phyloP scores from a whole-genome alignment of 2,888 invertebrate species.

The Chymomyza caudatula region DNA sequence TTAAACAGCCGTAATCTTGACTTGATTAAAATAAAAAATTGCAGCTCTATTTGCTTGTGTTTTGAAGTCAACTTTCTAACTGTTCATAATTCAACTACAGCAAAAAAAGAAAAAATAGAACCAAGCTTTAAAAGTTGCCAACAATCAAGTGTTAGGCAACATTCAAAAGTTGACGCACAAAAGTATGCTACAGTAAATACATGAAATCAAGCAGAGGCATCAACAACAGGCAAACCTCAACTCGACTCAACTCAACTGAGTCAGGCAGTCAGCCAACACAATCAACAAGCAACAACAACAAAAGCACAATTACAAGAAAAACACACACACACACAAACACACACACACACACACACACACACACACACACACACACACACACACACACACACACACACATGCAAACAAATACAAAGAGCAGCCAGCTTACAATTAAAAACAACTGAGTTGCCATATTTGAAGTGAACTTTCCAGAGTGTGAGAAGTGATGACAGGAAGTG shows the following conservation, averaged over 20 bases:
- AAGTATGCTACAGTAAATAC: slow-evolving; percentile 30
- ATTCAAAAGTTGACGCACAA: slow-evolving; percentile 14
- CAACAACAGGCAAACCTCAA: neutral
- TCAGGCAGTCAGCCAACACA: slow-evolving; percentile 25
- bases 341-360: slow-evolving; percentile 15
- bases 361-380: slow-evolving; percentile 15
- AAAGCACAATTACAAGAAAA: slow-evolving; percentile 22
- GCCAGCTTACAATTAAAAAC: slow-evolving; percentile 61
- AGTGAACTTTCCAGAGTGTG: slow-evolving; percentile 48
- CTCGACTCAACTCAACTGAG: neutral
- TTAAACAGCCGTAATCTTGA: neutral
- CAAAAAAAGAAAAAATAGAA: neutral
- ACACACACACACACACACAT: slow-evolving; percentile 3
- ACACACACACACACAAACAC: slow-evolving; percentile 39
- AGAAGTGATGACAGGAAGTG: slow-evolving; percentile 16
- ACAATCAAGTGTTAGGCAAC: neutral
- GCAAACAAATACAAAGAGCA: slow-evolving; percentile 30
- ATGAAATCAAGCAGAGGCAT: slow-evolving; percentile 10
- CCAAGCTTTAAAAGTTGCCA: neutral
- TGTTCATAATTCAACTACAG: neutral
- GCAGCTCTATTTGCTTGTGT: neutral
- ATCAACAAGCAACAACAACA: slow-evolving; percentile 46
- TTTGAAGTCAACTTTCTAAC: neutral
- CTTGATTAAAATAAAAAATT: neutral
- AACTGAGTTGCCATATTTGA: slow-evolving; percentile 70